Evolutionary conservation across 2,888 invertebrate species (phyloP), one percentile per base, ranked within the genome.

Genomic region (Atherix ibis): DNA sequence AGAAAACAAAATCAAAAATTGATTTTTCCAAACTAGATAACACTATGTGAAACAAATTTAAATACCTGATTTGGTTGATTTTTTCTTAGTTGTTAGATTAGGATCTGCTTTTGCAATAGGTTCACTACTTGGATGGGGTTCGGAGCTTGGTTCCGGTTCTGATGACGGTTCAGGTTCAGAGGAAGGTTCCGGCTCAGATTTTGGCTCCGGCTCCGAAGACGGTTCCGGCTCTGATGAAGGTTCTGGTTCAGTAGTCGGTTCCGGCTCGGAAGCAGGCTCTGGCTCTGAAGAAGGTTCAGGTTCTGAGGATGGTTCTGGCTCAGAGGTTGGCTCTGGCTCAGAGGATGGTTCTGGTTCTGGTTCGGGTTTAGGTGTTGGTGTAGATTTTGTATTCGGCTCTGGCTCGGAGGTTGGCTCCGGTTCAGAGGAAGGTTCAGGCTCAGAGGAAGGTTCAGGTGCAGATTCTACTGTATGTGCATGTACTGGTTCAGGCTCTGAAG

Each of bases 401-500:
- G 63, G 47, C 44, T 58, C 50, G 0, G 62, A 57, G 36, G 59
- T 60, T 0, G 57, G 45, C 15, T 49, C 47, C 1, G 63, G 50
- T 43, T 61, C 55, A 1, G 63, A 52, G 43, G 66, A 63, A 3
- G 54, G 50, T 31, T 62, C 51, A 2, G 70, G 65, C 42, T 66
- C 62, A 32, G 60, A 60, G 46, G 67, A 64, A 0, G 65, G 54
- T 40, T 64, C 58, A 0, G 64, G 61, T 35, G 66, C 62, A 0
- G 64, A 50, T 37, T 39, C 31, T 1, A 50, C 34, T 27, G 58
- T 52, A 0, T 65, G 56, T 34, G 61, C 56, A 0, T 67, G 54
- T 37, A 60, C 54, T 0, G 62, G 54, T 41, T 60, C 51, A 1
- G 65, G 53, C 41, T 58, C 53, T 0, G 69, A 57, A 48, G 64